phyloP scores from a whole-genome alignment of 2,113 vertebrate species.

The Sylvietta virens region DNA sequence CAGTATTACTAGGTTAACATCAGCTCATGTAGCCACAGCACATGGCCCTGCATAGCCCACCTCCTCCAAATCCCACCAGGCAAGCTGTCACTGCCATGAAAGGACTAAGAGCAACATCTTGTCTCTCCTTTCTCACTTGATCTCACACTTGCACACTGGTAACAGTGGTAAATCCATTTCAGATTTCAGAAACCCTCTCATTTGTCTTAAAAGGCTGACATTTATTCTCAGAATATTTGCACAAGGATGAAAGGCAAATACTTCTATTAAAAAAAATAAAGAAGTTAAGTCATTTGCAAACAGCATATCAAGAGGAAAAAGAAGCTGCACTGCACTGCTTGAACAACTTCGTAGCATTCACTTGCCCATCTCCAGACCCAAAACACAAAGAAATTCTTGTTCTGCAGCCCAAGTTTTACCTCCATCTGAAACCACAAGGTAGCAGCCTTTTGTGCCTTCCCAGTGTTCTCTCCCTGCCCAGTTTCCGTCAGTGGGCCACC shows the following conservation, averaged over 20 bases:
- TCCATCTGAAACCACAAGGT: background rate
- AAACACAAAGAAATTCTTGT: slow-evolving; percentile 1
- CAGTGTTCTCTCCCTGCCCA: background rate
- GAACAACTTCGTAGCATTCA: background rate
- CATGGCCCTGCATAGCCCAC: rapidly evolving
- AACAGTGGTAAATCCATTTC: background rate
- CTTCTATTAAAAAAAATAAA: background rate
- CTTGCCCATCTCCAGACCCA: background rate
- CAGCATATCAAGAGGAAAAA: background rate
- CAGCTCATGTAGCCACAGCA: background rate
- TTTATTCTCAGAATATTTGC: slow-evolving; percentile 16
- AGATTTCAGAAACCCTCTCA: background rate
- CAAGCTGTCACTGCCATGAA: background rate
- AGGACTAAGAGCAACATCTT: background rate
- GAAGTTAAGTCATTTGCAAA: slow-evolving; percentile 11
- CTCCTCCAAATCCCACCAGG: background rate
- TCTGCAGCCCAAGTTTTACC: background rate
- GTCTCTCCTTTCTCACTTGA: background rate
- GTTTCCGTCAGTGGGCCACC: background rate
- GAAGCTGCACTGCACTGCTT: background rate
- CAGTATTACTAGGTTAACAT: background rate
- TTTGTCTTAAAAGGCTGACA: background rate
- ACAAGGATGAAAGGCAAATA: background rate
- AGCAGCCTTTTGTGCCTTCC: background rate
- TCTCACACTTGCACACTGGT: background rate